Evolutionary conservation across 2,113 vertebrate species (phyloP).

Genomic region (Ptyas mucosa): DNA sequence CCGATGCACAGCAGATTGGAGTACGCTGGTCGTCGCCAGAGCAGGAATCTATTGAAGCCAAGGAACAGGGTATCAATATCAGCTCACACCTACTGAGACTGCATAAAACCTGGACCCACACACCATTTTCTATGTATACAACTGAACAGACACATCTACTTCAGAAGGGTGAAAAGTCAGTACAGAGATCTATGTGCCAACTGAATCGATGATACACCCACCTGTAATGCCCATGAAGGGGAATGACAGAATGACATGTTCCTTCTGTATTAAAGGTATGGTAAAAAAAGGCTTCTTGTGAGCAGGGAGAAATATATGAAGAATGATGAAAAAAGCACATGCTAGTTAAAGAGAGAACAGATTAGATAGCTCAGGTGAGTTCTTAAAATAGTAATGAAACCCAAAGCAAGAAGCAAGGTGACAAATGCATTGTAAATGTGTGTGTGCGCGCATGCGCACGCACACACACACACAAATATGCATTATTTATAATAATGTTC

Average conservation of each 20-base stretch:
- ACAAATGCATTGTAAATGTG: not conserved
- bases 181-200: constrained; percentile 13
- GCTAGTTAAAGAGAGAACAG: constrained; percentile 40
- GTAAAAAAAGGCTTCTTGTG: constrained; percentile 39
- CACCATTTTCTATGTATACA: not conserved
- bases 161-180: not conserved
- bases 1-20: constrained; percentile 85
- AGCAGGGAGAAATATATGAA: constrained; percentile 30
- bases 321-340: constrained; percentile 38
- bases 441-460: not conserved
- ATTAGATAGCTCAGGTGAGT: constrained; percentile 23
- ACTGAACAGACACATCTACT: not conserved
- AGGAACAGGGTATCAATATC: constrained; percentile 68
- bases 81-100: constrained; percentile 31
- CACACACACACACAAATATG: not conserved
- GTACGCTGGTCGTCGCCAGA: constrained; percentile 85
- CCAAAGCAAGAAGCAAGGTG: constrained; percentile 10
- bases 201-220: constrained; percentile 18
- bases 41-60: constrained; percentile 86
- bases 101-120: not conserved
- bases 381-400: constrained; percentile 14
- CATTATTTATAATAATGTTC: not conserved
- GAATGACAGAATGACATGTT: constrained; percentile 23
- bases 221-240: constrained; percentile 30
- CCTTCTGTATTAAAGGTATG: constrained; percentile 33